Evolutionary conservation across 2,797 vertebrate genomes (phyloP).

Genomic region (Benthosema pterotum): DNA sequence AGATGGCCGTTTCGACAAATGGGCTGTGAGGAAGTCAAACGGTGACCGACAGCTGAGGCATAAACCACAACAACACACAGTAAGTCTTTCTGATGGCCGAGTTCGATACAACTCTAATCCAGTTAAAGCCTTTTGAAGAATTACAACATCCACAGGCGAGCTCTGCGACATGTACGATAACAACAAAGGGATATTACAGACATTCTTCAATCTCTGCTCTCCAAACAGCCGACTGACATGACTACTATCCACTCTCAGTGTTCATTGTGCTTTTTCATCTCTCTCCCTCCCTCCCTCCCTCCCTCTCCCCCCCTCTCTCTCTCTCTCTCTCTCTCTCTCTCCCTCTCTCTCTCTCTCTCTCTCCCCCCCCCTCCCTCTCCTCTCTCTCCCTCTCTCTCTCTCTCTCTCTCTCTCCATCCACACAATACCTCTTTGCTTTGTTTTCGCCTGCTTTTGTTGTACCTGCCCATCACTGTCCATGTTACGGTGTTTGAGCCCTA

Average conservation of each 20-base stretch:
- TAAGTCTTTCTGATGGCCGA: slow-evolving; percentile 62
- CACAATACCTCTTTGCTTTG: slow-evolving; percentile 29
- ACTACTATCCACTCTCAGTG: slow-evolving; percentile 29
- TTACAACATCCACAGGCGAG: slow-evolving; percentile 66
- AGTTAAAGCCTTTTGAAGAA: slow-evolving; percentile 75
- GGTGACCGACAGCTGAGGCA: slow-evolving; percentile 49
- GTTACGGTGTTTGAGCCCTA: slow-evolving; percentile 45
- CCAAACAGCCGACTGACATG: slow-evolving; percentile 38
- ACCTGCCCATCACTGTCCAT: slow-evolving; percentile 57
- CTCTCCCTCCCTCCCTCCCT: neutral
- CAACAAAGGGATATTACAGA: slow-evolving; percentile 77
- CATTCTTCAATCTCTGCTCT: slow-evolving; percentile 61
- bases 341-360: neutral
- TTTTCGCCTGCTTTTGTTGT: slow-evolving; percentile 19
- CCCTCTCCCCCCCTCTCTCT: neutral
- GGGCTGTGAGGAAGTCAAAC: slow-evolving; percentile 21
- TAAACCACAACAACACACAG: slow-evolving; percentile 35
- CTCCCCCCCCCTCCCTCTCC: neutral
- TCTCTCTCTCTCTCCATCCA: slow-evolving; percentile 52
- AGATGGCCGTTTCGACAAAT: slow-evolving; percentile 22
- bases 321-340: neutral
- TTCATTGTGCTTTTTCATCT: too few relatives aligned
- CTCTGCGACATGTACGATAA: slow-evolving; percentile 64
- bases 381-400: slow-evolving; percentile 15
- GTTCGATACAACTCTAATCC: slow-evolving; percentile 69